Percentiles rank a stretch among this genome's conserved stretches.
phyloP scores from a whole-genome alignment of 2,797 vertebrate species.

The Chelon auratus region DNA sequence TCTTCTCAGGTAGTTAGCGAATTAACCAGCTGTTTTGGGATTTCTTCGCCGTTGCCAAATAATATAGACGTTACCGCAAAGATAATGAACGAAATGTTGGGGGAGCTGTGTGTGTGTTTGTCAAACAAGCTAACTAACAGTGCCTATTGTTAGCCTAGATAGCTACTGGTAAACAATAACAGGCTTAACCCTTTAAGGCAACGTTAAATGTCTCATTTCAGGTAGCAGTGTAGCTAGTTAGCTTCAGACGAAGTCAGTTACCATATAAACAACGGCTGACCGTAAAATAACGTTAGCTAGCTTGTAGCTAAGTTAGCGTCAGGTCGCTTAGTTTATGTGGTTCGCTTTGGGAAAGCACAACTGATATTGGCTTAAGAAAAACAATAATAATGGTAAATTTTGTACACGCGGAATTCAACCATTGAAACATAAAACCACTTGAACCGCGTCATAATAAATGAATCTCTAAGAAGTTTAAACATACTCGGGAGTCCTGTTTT shows the following conservation, averaged over 20 bases:
- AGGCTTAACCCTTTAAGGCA: background rate
- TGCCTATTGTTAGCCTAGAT: constrained; percentile 42
- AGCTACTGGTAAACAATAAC: constrained; percentile 6
- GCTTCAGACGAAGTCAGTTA: background rate
- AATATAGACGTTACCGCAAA: background rate
- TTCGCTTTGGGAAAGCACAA: background rate
- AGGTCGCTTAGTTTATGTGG: background rate
- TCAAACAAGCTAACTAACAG: background rate
- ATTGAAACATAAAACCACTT: background rate
- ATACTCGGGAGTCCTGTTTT: too few relatives aligned
- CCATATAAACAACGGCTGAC: fast-evolving
- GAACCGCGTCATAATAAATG: background rate
- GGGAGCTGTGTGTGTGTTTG: background rate
- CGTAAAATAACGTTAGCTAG: constrained; percentile 9
- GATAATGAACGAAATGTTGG: background rate
- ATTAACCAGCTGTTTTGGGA: background rate
- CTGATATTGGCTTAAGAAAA: background rate
- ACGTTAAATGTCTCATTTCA: background rate
- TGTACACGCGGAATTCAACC: too few relatives aligned
- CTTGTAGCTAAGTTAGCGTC: constrained; percentile 4
- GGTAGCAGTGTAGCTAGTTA: background rate
- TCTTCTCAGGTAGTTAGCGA: constrained; percentile 57
- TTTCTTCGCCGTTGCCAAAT: fast-evolving
- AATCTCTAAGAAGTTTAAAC: background rate
- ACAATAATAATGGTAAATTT: too few relatives aligned